These are phyloP conservation scores for Halictus ligatus DNA, from an alignment of 2,888 invertebrate genomes.

Conservation along the genomic window DNA sequence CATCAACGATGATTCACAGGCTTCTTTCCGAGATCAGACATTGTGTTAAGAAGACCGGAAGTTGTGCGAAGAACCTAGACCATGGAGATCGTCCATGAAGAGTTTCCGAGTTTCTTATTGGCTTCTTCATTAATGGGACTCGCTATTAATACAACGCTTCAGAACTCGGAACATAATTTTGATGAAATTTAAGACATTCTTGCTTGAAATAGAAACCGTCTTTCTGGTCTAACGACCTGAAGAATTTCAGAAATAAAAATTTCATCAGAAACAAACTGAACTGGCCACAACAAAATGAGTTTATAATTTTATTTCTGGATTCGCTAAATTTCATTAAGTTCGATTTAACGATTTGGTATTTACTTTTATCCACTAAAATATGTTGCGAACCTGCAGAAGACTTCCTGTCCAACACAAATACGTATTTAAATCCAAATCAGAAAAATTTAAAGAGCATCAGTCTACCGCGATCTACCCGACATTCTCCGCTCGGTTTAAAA, in stretches of 20 bases:
- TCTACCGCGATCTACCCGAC: not conserved
- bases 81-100: not conserved
- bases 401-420: not conserved
- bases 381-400: not conserved
- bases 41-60: not conserved
- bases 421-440: not conserved
- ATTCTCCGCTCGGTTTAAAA: not conserved
- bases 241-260: not conserved
- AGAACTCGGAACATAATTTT: not conserved
- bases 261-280: not conserved
- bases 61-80: not conserved
- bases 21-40: not conserved
- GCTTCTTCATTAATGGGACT: not conserved
- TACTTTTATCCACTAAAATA: not conserved
- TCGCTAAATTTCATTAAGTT: not conserved
- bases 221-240: no score
- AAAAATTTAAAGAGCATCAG: not conserved
- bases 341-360: no score
- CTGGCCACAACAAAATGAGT: no score
- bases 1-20: not conserved
- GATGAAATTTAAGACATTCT: no score
- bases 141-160: not conserved
- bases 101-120: not conserved
- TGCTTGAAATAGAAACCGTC: no score
- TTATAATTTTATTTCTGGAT: no score